phyloP scores from a whole-genome alignment of 2,113 vertebrate species.

The Propithecus coquereli region DNA sequence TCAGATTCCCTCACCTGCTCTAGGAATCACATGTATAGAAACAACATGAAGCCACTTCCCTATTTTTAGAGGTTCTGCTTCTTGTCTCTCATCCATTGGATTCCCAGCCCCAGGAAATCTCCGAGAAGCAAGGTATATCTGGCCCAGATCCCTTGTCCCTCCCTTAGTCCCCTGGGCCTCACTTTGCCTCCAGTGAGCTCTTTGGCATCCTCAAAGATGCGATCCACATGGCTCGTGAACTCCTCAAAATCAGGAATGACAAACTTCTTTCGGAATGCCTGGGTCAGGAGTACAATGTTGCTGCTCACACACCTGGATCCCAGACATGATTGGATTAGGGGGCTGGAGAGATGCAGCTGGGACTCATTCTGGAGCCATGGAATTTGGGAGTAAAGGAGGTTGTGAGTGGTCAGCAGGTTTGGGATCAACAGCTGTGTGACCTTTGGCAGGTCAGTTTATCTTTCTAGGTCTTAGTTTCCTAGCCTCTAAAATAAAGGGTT shows the following conservation, averaged over 20 bases:
- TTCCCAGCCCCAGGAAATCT: slow-evolving; percentile 22
- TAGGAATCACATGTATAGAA: slow-evolving; percentile 1
- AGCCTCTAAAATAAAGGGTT: neutral
- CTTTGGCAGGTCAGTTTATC: neutral
- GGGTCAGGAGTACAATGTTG: slow-evolving; percentile 90
- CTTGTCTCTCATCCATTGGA: neutral
- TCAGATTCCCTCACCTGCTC: neutral
- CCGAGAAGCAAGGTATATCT: neutral
- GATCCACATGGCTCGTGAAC: slow-evolving; percentile 86
- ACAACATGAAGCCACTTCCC: neutral
- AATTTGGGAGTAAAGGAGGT: neutral
- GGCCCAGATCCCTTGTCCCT: slow-evolving; percentile 21
- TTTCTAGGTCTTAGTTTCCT: slow-evolving; percentile 21
- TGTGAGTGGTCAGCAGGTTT: neutral
- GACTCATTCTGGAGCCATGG: slow-evolving; percentile 30
- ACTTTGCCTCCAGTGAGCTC: slow-evolving; percentile 84
- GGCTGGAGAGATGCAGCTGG: neutral
- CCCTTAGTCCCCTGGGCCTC: slow-evolving; percentile 55
- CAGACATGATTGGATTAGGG: slow-evolving; percentile 52
- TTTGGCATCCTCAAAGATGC: slow-evolving; percentile 84
- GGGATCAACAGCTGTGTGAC: neutral
- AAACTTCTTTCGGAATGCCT: slow-evolving; percentile 90
- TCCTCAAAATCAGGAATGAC: slow-evolving; percentile 91
- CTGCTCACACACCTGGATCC: slow-evolving; percentile 86
- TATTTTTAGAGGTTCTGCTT: slow-evolving; percentile 32